These are phyloP conservation scores for Lepidurus arcticus DNA, from an alignment of 1,140 invertebrate genomes.

Conservation along the genomic window DNA sequence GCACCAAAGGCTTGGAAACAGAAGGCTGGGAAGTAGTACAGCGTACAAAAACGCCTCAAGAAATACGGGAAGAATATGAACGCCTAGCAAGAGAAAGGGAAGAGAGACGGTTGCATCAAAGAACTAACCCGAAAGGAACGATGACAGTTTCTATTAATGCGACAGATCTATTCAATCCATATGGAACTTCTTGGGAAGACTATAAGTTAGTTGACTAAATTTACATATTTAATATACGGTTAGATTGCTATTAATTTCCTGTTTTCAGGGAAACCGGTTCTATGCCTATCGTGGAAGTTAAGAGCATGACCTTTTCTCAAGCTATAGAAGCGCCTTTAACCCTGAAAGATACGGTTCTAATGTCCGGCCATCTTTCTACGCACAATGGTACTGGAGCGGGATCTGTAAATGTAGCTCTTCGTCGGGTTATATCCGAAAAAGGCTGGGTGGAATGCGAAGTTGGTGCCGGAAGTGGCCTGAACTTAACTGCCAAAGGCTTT, in stretches of 20 bases:
- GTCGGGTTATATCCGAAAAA: conserved; percentile 68
- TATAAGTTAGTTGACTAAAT: conserved; percentile 44
- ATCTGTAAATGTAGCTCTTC: conserved; percentile 63
- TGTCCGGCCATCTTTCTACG: conserved; percentile 71
- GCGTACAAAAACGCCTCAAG: conserved; percentile 79
- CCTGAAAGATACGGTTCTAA: conserved; percentile 67
- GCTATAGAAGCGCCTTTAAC: conserved; percentile 90
- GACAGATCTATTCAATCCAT: conserved; percentile 76
- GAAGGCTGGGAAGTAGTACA: conserved; percentile 89
- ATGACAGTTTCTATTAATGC: conserved; percentile 85
- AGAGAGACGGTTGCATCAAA: conserved; percentile 72
- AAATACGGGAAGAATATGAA: conserved; percentile 93
- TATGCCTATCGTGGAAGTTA: conserved; percentile 76
- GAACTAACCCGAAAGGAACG: conserved; percentile 83
- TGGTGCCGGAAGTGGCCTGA: conserved; percentile 70
- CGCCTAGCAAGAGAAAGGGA: conserved; percentile 69
- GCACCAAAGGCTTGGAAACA: conserved; percentile 73
- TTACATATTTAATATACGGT: conserved; percentile 4
- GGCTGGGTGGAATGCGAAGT: conserved; percentile 76
- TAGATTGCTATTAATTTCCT: conserved; percentile 28
- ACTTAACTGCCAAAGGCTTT: conserved; percentile 66
- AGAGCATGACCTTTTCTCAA: conserved; percentile 82
- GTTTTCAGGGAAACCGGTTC: conserved; percentile 50
- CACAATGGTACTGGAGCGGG: conserved; percentile 80
- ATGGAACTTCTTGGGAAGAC: conserved; percentile 60